A percentile compares a stretch with the other conserved stretches of the same genome.
Conservation (phyloP, 2,113 vertebrate species). For the cattle (Bos taurus) region ARS-UCD2.0 NC_037357.1:20211501-20212000, state of each 20-base stretch:
- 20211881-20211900: not conserved
- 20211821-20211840: not conserved
- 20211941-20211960: not conserved
- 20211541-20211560: not conserved
- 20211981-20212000: not conserved
- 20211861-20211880: not conserved
- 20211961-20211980: not conserved
- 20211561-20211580: not conserved
- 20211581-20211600: not conserved
- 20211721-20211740: not conserved
- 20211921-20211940: not conserved
- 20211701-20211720: not conserved
- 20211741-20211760: not conserved
- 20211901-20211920: not conserved
- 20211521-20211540: not conserved
- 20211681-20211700: not conserved
- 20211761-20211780: not conserved
- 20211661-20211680: not conserved
- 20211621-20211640: not conserved
- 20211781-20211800: not conserved
- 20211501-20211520: not conserved
- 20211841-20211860: not conserved
- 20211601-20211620: not conserved
- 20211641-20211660: not conserved
- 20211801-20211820: not conserved